A percentile compares a stretch with the other conserved stretches of the same genome.
Conservation (phyloP, 2,888 invertebrate species). For the Germaria angustata region DNA sequence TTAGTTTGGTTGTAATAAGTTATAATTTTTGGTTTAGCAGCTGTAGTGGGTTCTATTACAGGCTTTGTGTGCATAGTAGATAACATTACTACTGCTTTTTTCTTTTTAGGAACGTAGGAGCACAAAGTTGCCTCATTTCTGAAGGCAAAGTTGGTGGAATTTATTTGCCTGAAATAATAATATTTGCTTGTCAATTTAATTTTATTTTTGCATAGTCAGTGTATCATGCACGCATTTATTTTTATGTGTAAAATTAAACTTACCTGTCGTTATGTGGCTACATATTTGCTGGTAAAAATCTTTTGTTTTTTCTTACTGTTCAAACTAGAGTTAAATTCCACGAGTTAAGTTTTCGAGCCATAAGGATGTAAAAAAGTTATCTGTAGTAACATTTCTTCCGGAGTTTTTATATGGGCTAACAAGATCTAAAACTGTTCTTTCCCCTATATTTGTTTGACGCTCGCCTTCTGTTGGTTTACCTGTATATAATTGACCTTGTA, state of each 20-base stretch:
- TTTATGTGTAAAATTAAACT: not conserved
- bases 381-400: constrained; percentile 7
- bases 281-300: constrained; percentile 26
- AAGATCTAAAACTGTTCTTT: constrained; percentile 17
- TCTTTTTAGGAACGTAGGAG: constrained; percentile 19
- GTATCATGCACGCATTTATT: not conserved
- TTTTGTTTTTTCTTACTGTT: constrained; percentile 20
- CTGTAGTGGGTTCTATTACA: not conserved
- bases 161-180: constrained; percentile 17
- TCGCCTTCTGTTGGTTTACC: not conserved
- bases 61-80: not conserved
- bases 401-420: constrained; percentile 19
- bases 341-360: not conserved
- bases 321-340: not conserved
- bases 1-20: constrained; percentile 1
- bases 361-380: constrained; percentile 3
- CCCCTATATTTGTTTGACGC: constrained; percentile 14
- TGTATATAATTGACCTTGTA: not conserved
- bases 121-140: not conserved
- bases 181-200: not conserved
- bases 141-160: constrained; percentile 19
- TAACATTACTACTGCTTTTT: not conserved
- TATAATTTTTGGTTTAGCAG: constrained; percentile 17
- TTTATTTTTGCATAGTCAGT: not conserved
- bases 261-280: not conserved